phyloP scores from a whole-genome alignment of 64 coral and sea anemone species.

The Actinia tenebrosa region DNA sequence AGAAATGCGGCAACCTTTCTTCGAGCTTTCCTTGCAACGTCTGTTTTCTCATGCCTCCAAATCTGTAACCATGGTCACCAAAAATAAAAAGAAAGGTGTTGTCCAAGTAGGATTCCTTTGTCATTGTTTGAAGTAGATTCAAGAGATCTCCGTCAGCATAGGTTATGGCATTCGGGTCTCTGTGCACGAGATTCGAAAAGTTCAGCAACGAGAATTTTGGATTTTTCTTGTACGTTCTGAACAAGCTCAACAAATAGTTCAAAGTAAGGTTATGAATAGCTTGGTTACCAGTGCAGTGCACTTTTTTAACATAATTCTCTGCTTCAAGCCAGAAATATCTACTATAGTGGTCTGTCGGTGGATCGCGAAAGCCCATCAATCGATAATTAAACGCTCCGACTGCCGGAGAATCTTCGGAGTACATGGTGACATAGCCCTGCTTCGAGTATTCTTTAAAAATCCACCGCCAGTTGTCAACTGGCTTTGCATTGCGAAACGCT shows the following conservation, averaged over 20 bases:
- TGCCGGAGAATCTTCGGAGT: slow-evolving; percentile 40
- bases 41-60: slow-evolving; percentile 27
- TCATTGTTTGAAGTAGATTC: background rate
- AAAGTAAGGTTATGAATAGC: slow-evolving; percentile 34
- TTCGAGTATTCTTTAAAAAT: slow-evolving; percentile 51
- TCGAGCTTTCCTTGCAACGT: slow-evolving; percentile 43
- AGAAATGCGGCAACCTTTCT: slow-evolving; percentile 30
- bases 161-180: slow-evolving; percentile 6
- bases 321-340: slow-evolving; percentile 42
- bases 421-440: slow-evolving; percentile 57
- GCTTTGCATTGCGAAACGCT: slow-evolving; percentile 3
- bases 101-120: slow-evolving; percentile 9
- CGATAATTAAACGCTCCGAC: slow-evolving; percentile 54
- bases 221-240: slow-evolving; percentile 43
- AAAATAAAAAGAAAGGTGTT: slow-evolving; percentile 14
- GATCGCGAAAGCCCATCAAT: slow-evolving; percentile 47
- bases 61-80: slow-evolving; percentile 31
- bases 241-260: slow-evolving; percentile 42
- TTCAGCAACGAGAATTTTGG: slow-evolving; percentile 31
- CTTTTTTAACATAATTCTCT: background rate
- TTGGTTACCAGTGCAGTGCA: slow-evolving; percentile 8
- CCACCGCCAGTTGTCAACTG: slow-evolving; percentile 48
- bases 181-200: slow-evolving; percentile 19
- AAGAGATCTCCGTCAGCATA: slow-evolving; percentile 12
- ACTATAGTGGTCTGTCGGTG: slow-evolving; percentile 66